These are phyloP conservation scores for Ptychodera flava DNA, from an alignment of 35 echinoderm and acorn worm species.

Conservation along the genomic window DNA sequence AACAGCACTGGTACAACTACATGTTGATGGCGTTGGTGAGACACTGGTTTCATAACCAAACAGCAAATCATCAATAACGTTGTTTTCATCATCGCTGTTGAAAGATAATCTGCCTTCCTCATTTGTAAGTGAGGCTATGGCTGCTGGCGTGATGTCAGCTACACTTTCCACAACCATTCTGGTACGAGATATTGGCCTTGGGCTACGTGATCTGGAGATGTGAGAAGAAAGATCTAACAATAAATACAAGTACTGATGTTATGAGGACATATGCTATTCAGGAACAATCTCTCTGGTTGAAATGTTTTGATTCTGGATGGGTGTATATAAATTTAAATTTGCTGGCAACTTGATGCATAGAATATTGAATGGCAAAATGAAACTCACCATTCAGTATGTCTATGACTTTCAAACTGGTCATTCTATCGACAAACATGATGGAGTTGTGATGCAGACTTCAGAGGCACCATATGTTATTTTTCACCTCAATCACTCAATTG, in stretches of 20 bases:
- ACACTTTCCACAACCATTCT: background rate
- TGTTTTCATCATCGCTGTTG: background rate
- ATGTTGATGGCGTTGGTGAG: background rate
- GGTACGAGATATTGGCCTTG: background rate
- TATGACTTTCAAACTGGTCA: background rate
- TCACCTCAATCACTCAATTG: too few species aligned
- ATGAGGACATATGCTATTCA: too few species aligned
- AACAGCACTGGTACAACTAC: background rate
- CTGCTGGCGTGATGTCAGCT: background rate
- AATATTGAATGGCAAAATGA: background rate
- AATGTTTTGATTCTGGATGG: too few species aligned
- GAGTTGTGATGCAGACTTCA: too few species aligned
- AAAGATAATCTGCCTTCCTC: background rate
- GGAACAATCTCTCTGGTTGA: too few species aligned
- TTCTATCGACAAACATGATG: background rate
- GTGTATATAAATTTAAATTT: too few species aligned
- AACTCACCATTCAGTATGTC: background rate
- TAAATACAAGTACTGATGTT: too few species aligned
- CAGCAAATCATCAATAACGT: conserved; percentile 12
- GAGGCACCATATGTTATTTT: too few species aligned
- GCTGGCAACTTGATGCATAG: background rate
- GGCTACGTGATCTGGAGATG: conserved; percentile 5
- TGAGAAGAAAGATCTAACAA: too few species aligned
- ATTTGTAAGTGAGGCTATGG: background rate
- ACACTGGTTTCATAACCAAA: background rate